Evolutionary conservation across 2,888 invertebrate genomes (phyloP).

Genomic region (Nephrotoma appendiculata): DNA sequence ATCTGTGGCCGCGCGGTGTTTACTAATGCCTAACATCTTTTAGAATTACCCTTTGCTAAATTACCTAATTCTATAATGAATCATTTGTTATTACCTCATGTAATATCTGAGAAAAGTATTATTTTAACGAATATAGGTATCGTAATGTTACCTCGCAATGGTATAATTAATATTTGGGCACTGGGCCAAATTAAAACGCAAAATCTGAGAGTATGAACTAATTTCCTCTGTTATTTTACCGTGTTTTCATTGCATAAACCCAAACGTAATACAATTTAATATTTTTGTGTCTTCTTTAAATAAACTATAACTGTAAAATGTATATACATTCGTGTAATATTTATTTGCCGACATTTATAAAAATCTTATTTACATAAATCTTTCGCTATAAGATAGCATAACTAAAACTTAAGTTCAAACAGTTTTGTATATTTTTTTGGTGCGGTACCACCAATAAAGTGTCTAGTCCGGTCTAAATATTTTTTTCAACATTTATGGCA

Average conservation of each 20-base stretch:
- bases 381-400: background rate
- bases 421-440: background rate
- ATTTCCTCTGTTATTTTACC: background rate
- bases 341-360: background rate
- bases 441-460: background rate
- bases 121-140: background rate
- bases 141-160: no score
- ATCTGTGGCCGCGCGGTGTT: no score
- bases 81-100: no score
- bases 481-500: no score
- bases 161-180: background rate
- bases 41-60: no score
- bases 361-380: background rate
- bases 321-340: background rate
- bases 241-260: background rate
- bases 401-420: background rate
- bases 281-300: background rate
- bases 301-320: background rate
- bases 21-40: no score
- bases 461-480: no score
- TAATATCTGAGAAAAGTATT: no score
- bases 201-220: background rate
- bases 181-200: background rate
- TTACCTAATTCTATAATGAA: no score
- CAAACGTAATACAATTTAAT: background rate